Evolutionary conservation across 2,113 vertebrate species (phyloP), one percentile per base, ranked within the genome.

Genomic region (Pipra filicauda): DNA sequence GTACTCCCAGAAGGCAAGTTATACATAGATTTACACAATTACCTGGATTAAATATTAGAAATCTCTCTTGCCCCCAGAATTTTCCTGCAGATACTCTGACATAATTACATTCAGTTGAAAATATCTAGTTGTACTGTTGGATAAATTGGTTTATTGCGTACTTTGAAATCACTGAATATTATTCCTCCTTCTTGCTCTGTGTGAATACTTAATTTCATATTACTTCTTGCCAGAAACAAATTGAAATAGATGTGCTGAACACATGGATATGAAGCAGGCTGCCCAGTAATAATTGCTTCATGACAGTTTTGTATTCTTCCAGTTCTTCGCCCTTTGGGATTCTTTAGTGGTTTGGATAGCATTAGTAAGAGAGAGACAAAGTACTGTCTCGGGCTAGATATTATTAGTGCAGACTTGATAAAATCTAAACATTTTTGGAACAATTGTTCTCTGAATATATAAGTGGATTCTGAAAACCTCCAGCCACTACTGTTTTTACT

Each of bases 241-340:
- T 95, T 97, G 93, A 98, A 97, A 97, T 96, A 94, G 88, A 97
- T 96, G 90, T 88, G 66, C 67, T 93, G 84, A 96, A 95, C 77
- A 90, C 64, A 87, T 89, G 81, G 91, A 86, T 95, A 69, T 62
- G 78, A 84, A 93, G 74, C 48, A 77, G 89, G 95, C 93, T 94
- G 67, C 93, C 71, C 85, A 93, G 70, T 76, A 94, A 93, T 95
- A 91, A 97, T 86, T 84, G 81, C 27, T 93, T 96, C 62, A 75
- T 55, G 59, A 83, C 79, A 73, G 27, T 59, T 92, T 94, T 93
- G 81, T 88, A 49, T 80, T 54, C 70, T 91, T 95, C 88, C 65
- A 77, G n/a, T 85, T 93, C 54, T 86, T 94, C 43, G 97, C 88
- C 81, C 81, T 94, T 46, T 80, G 82, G 78, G 52, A 94, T 52